Base-by-base conservation (phyloP, 2,888 invertebrate species). In the Drosophila nr. fundita region DNA sequence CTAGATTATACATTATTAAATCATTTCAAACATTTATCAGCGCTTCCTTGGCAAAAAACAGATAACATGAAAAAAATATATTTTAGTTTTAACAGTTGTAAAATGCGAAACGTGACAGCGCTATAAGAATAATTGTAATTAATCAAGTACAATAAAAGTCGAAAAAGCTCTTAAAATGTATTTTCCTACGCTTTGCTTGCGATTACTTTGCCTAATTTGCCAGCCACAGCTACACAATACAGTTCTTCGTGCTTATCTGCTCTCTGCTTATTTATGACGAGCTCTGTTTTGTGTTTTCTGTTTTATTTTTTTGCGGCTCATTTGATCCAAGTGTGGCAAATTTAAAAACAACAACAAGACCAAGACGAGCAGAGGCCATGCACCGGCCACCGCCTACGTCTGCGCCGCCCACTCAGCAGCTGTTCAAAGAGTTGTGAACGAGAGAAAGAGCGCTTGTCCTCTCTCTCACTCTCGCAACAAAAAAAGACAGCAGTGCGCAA, bases 321-420 rank as follows among this genome's bases (percentile, higher is more conserved):
- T 78, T 83, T 80, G 63, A 77, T 76, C 77, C 74, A 72, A 79
- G 69, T 73, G 67, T 59, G 81, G 67, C 82, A 77, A 80, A 76
- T 63, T 76, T 57, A 8, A 70, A 78, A 60, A 52, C 45, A 61
- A 69, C 61, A 77, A 65, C 58, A 76, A 53, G 30, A 59, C 48
- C n/a, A 62, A 40, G 54, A 62, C 50, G n/a, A 48, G 36, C 61
- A 63, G 45, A 74, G 68, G 52, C 52, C 58, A 49, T 66, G 61
- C 62, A 55, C 61, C 59, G 60, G 53, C 48, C 42, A 52, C 42
- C 48, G 64, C 74, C 69, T 60, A 57, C 75, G 74, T 59, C 54
- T 64, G 50, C 54, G 64, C 76, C 88, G 67, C 84, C 84, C 79
- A 86, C 84, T 77, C 68, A 86, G 83, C 89, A 83, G 87, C 84